These are phyloP conservation scores for Phyllopteryx taeniolatus DNA, from an alignment of 2,113 vertebrate genomes.

Conservation along the genomic window DNA sequence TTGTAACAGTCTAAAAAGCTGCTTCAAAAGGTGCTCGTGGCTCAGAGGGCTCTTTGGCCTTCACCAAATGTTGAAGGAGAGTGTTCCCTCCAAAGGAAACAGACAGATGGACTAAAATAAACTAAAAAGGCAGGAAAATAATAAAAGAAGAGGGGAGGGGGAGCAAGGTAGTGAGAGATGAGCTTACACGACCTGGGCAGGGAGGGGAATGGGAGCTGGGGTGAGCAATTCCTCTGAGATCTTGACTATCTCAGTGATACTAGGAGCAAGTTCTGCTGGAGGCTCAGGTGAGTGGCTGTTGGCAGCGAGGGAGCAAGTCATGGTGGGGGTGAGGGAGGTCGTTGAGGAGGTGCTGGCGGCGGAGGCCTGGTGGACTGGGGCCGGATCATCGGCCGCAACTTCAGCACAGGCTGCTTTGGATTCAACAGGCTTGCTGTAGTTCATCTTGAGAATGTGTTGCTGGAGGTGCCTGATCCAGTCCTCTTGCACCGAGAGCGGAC, in stretches of 20 bases:
- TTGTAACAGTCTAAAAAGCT: conserved; percentile 57
- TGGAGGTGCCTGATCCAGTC: conserved; percentile 95
- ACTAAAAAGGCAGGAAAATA: conserved; percentile 14
- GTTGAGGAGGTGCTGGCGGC: conserved; percentile 44
- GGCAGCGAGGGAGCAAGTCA: conserved; percentile 26
- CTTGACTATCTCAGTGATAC: conserved; percentile 39
- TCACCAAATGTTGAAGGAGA: conserved; percentile 19
- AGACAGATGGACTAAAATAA: conserved; percentile 38
- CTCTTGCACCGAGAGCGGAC: conserved; percentile 92
- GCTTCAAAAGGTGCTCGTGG: conserved; percentile 60
- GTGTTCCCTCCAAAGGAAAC: conserved; percentile 42
- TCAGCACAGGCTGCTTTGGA: conserved; percentile 42
- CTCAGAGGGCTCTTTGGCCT: conserved; percentile 48
- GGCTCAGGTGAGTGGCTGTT: conserved; percentile 35
- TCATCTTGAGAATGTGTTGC: conserved; percentile 93
- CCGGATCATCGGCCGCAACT: conserved; percentile 31
- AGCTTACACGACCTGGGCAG: conserved; percentile 49
- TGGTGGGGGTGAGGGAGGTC: conserved; percentile 25
- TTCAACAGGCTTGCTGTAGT: conserved; percentile 82
- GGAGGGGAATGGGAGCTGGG: conserved; percentile 45
- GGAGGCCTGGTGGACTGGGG: conserved; percentile 20
- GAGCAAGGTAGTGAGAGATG: neutral
- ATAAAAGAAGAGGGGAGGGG: neutral
- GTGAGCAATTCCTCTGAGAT: conserved; percentile 51
- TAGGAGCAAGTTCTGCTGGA: conserved; percentile 18